Conservation (phyloP, 2,113 vertebrate species). For the Lepisosteus oculatus region DNA sequence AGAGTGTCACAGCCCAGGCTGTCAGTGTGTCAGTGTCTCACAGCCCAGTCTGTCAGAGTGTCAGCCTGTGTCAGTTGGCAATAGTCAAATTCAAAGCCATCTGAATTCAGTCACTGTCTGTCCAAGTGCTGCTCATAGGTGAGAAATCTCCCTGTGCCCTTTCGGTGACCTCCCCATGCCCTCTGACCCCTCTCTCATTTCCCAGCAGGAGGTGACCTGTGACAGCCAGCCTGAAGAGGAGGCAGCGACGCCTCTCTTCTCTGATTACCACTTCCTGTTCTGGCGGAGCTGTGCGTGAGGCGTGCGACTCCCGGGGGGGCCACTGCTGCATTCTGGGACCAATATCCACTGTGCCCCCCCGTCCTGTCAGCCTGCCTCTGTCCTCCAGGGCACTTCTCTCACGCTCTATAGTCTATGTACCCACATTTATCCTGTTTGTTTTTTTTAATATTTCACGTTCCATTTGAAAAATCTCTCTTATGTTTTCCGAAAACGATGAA, state of each 20-base stretch:
- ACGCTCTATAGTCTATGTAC: not conserved
- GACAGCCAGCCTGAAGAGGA: conserved; percentile 35
- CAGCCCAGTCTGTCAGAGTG: not conserved
- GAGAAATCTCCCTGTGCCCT: not conserved
- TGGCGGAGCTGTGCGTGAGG: conserved; percentile 60
- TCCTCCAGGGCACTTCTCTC: conserved; percentile 14
- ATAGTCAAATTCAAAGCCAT: no score
- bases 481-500: no score
- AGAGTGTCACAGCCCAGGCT: no score
- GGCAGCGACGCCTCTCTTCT: conserved; percentile 31
- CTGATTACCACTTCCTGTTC: conserved; percentile 64
- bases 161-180: conserved; percentile 2
- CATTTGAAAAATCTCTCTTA: conserved; percentile 10
- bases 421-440: not conserved
- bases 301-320: conserved; percentile 13
- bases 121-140: not conserved
- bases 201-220: conserved; percentile 59
- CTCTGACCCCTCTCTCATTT: conserved; percentile 3
- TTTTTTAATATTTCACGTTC: conserved; percentile 4
- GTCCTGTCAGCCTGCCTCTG: not conserved
- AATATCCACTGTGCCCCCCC: conserved; percentile 6
- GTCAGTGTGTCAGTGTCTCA: conserved; percentile 36
- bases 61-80: no score
- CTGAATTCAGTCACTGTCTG: not conserved
- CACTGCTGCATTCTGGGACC: conserved; percentile 31